Evolutionary conservation across 35 echinoderm and acorn worm genomes (phyloP).

Genomic region (Holothuria glaberrima): DNA sequence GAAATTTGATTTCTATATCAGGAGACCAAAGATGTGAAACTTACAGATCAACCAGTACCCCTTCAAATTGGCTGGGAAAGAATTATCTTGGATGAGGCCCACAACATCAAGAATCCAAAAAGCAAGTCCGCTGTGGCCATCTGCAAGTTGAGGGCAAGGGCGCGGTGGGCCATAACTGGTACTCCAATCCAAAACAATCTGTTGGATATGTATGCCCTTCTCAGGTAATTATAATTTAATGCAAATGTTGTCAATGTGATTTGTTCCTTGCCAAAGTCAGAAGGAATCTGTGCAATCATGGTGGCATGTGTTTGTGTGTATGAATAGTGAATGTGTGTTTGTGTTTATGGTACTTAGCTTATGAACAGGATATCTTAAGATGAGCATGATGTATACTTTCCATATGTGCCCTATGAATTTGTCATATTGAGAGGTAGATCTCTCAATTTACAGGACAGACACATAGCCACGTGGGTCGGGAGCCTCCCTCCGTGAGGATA

Average conservation of each 20-base stretch:
- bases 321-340: neutral
- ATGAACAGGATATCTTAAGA: too few species aligned
- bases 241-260: too few species aligned
- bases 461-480: too few species aligned
- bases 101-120: slow-evolving; percentile 98
- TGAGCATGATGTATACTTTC: too few species aligned
- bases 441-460: too few species aligned
- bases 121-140: slow-evolving; percentile 80
- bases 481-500: too few species aligned
- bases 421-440: too few species aligned
- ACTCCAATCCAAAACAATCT: slow-evolving; percentile 99
- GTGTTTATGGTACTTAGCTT: neutral
- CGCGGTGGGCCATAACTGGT: slow-evolving; percentile 94
- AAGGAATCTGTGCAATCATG: too few species aligned
- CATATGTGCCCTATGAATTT: too few species aligned
- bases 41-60: slow-evolving; percentile 53
- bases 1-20: neutral
- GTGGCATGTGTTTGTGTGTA: too few species aligned
- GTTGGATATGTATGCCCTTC: slow-evolving; percentile 93
- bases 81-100: slow-evolving; percentile 89
- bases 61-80: slow-evolving; percentile 87
- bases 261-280: too few species aligned
- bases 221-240: slow-evolving; percentile 82
- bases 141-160: slow-evolving; percentile 80
- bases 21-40: neutral